Conservation (phyloP, 2,113 vertebrate genomes). For the Elaphurus davidianus region DNA sequence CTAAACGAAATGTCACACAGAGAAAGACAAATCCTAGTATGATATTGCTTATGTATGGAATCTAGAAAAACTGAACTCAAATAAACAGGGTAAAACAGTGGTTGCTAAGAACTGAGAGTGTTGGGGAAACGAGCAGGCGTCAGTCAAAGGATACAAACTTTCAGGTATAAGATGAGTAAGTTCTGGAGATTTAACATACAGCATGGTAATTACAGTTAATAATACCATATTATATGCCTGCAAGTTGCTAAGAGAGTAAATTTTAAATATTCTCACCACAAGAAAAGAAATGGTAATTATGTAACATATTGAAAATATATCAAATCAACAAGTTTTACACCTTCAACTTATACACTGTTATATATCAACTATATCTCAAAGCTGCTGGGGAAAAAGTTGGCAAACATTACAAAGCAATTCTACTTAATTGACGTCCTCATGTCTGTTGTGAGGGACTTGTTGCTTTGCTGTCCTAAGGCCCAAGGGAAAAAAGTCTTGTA, state of each 20-base stretch:
- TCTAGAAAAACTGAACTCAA: not conserved
- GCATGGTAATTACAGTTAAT: not conserved
- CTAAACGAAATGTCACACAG: not conserved
- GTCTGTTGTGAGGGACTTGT: not conserved
- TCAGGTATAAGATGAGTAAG: not conserved
- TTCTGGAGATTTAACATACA: not conserved
- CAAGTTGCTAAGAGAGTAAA: not conserved
- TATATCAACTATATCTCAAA: not conserved
- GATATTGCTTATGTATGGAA: not conserved
- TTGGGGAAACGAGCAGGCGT: not conserved
- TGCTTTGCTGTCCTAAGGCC: not conserved
- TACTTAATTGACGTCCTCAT: not conserved
- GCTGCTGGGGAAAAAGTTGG: not conserved
- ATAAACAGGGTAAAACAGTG: not conserved
- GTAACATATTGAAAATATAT: not conserved
- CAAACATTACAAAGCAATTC: conserved; percentile 4
- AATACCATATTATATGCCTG: not conserved
- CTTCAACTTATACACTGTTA: not conserved
- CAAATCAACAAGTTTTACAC: not conserved
- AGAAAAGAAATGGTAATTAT: not conserved
- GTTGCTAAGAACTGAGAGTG: not conserved
- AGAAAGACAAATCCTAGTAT: not conserved
- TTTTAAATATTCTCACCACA: not conserved
- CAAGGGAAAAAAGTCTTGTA: not conserved
- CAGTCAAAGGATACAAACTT: not conserved